Percentiles rank a stretch among this genome's conserved stretches.
phyloP scores from a whole-genome alignment of 1,140 invertebrate genomes.

The Drosophila funebris region DNA sequence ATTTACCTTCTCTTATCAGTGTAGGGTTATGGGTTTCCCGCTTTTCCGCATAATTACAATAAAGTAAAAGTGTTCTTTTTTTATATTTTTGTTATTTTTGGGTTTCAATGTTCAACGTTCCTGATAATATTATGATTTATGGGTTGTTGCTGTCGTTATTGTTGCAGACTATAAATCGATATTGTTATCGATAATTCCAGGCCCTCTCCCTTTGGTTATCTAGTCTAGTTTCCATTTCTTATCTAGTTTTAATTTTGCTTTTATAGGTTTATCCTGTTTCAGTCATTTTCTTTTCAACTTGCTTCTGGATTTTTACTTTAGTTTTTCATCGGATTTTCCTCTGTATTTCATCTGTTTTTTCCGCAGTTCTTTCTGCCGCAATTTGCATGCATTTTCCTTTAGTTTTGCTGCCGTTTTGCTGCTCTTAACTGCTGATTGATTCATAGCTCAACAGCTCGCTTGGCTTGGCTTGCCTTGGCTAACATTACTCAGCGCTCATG shows the following conservation, averaged over 20 bases:
- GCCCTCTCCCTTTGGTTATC: no score
- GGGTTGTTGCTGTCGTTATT: neutral
- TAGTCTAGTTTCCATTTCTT: no score
- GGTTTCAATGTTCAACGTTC: neutral
- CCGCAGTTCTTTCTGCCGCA: neutral
- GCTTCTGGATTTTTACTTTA: neutral
- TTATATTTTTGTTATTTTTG: neutral
- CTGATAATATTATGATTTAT: slow-evolving; percentile 2
- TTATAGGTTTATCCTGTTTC: neutral
- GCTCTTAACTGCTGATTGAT: slow-evolving; percentile 34
- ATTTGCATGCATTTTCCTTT: neutral
- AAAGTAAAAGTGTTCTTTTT: neutral
- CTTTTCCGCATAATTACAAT: neutral
- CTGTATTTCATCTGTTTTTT: neutral
- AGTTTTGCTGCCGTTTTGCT: neutral
- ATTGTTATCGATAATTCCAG: neutral
- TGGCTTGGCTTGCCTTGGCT: no score
- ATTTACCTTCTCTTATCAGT: neutral
- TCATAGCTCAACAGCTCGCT: slow-evolving; percentile 21
- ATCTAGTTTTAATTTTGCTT: neutral
- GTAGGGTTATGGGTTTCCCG: neutral
- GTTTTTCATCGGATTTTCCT: neutral
- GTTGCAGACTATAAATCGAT: neutral
- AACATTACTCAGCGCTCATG: slow-evolving; percentile 7
- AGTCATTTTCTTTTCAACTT: no score